These are phyloP conservation scores for Mormyrus proboscirostris DNA, from an alignment of 2,797 vertebrate species.

Conservation along the genomic window DNA sequence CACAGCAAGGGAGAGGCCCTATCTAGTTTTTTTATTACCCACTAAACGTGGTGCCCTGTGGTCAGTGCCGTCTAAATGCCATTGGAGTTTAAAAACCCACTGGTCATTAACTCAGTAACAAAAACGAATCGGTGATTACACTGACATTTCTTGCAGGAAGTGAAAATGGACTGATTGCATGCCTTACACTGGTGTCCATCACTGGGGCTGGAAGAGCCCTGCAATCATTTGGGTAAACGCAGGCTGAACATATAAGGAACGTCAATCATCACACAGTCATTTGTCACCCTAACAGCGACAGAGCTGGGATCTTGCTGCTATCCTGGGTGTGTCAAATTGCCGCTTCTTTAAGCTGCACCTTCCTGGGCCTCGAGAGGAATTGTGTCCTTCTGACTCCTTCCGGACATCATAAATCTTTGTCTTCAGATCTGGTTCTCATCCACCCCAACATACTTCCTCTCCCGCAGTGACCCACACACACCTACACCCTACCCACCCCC, in stretches of 20 bases:
- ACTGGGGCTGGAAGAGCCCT: background rate
- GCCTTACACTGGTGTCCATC: background rate
- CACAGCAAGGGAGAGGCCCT: background rate
- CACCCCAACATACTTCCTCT: constrained; percentile 25
- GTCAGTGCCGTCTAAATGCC: background rate
- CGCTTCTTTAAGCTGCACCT: background rate
- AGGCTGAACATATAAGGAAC: background rate
- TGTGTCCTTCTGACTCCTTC: constrained; percentile 52
- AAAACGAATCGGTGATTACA: background rate
- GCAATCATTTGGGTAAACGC: background rate
- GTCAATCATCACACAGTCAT: background rate
- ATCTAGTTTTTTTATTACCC: background rate
- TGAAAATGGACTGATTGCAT: background rate
- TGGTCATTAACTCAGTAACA: background rate
- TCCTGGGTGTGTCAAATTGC: background rate
- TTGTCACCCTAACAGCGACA: background rate
- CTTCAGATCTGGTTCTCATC: constrained; percentile 42
- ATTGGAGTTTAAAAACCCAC: background rate
- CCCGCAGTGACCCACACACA: background rate
- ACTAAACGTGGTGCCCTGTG: background rate
- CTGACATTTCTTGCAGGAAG: background rate
- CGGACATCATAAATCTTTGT: constrained; percentile 46
- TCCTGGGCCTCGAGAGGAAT: constrained; percentile 35
- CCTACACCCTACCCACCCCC: constrained; percentile 29
- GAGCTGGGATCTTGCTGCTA: background rate